phyloP scores from a whole-genome alignment of 2,888 invertebrate genomes.

The Salticus scenicus region DNA sequence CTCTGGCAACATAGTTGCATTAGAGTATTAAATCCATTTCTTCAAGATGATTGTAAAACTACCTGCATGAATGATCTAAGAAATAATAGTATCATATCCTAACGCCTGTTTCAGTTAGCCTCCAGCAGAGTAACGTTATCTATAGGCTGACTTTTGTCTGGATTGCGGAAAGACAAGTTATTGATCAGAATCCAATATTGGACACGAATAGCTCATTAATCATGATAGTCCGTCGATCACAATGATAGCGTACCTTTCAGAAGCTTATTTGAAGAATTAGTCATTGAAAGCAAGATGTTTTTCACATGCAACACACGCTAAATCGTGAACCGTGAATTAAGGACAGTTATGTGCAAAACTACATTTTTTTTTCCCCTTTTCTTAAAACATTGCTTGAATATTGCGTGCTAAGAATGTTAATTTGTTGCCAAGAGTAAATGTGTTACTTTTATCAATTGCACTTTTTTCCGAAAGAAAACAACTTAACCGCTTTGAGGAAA shows the following conservation, averaged over 20 bases:
- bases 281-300: slow-evolving; percentile 47
- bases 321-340: slow-evolving; percentile 43
- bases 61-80: not conserved
- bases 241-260: slow-evolving; percentile 25
- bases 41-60: not conserved
- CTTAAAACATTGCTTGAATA: not conserved
- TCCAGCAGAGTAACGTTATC: slow-evolving; percentile 3
- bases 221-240: slow-evolving; percentile 31
- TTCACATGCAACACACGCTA: slow-evolving; percentile 32
- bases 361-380: too few species aligned
- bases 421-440: not conserved
- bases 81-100: not conserved
- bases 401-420: not conserved
- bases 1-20: too few species aligned
- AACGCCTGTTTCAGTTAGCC: slow-evolving; percentile 15
- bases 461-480: not conserved
- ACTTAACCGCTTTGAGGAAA: not conserved
- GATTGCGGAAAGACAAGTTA: not conserved
- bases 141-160: not conserved
- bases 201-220: slow-evolving; percentile 48
- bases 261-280: slow-evolving; percentile 31
- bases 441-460: not conserved
- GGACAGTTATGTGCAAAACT: slow-evolving; percentile 13
- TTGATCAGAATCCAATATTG: slow-evolving; percentile 37
- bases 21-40: too few species aligned